Base-by-base conservation (phyloP, 1,140 invertebrate genomes). In the Tyrophagus putrescentiae region DNA sequence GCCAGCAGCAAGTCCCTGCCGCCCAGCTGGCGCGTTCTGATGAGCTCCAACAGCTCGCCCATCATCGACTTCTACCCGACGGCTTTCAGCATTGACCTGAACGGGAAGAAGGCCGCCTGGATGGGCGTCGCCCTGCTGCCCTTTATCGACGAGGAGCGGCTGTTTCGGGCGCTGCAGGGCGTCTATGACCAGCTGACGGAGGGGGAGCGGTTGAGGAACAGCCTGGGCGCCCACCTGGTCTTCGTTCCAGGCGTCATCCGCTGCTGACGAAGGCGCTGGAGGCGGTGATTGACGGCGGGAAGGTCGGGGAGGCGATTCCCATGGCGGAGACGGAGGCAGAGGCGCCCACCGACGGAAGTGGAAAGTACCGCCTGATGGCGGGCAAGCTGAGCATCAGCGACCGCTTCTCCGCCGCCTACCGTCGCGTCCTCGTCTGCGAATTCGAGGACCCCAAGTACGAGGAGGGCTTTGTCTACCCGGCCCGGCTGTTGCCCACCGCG, bases 21-120 rank as follows among this genome's bases (percentile, higher is more conserved):
- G 34, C 73, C 78, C 60, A 83, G 90, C 2, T 99, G 93, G 90
- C 87, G 85, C n/a, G 76, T 79, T 57, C 78, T 98, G 21, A 99
- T 99, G 96, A 82, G 75, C 52, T 83, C 91, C 74, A 83, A 88
- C 1, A 82, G 84, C 65, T 98, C 94, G 0, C 73, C 86, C 0
- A 98, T 99, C 44, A 96, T 98, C 65, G 96, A 99, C 73, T 98
- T 99, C 75, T 99, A 99, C 76, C 96, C 96, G 0, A 83, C 82
- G 70, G 89, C 98, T 70, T 99, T 99, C 72, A 94, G 93, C 75
- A 94, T 97, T 62, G 96, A 99, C 76, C 74, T 99, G 48, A 99
- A 99, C 76, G 96, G 96, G 18, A 99, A 99, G 73, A 98, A 96
- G 73, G 98, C 88, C 75, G 94, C 94, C 53, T 99, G 95, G 95